phyloP scores from a whole-genome alignment of 2,888 invertebrate genomes.

The Blomia tropicalis region DNA sequence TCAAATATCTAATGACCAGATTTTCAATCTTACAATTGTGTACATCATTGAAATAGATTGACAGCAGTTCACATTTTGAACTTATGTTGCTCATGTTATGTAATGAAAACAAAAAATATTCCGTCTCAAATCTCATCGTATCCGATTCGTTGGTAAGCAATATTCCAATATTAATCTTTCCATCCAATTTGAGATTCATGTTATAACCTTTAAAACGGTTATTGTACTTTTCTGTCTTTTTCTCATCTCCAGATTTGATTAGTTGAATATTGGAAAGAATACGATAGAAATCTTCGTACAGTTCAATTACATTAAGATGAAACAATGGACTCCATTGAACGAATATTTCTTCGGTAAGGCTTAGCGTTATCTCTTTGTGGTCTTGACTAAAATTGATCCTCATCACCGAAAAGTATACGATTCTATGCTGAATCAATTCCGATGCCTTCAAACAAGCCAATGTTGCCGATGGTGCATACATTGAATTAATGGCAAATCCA shows the following conservation, averaged over 20 bases:
- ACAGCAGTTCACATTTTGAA: constrained; percentile 26
- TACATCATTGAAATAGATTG: constrained; percentile 28
- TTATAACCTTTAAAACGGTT: neutral
- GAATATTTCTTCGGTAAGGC: constrained; percentile 27
- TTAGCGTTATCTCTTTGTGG: constrained; percentile 22
- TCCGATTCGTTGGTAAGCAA: constrained; percentile 23
- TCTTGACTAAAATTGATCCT: constrained; percentile 20
- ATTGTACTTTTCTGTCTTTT: neutral
- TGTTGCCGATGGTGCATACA: constrained; percentile 21
- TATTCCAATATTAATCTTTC: constrained; percentile 26
- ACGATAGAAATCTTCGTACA: constrained; percentile 24
- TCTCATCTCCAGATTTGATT: neutral
- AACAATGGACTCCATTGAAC: constrained; percentile 29
- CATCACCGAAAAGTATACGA: constrained; percentile 23
- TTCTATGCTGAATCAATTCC: constrained; percentile 14
- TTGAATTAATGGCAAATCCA: constrained; percentile 8
- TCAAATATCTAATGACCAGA: neutral
- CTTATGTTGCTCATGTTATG: neutral
- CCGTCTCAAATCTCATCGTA: constrained; percentile 23
- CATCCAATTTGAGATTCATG: constrained; percentile 21
- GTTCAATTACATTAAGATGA: constrained; percentile 28
- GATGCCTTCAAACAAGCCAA: constrained; percentile 18
- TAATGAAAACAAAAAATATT: constrained; percentile 13
- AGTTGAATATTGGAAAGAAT: neutral
- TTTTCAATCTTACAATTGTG: constrained; percentile 27